Evolutionary conservation across 2,888 invertebrate genomes (phyloP).

Genomic region (Mythimna loreyi): DNA sequence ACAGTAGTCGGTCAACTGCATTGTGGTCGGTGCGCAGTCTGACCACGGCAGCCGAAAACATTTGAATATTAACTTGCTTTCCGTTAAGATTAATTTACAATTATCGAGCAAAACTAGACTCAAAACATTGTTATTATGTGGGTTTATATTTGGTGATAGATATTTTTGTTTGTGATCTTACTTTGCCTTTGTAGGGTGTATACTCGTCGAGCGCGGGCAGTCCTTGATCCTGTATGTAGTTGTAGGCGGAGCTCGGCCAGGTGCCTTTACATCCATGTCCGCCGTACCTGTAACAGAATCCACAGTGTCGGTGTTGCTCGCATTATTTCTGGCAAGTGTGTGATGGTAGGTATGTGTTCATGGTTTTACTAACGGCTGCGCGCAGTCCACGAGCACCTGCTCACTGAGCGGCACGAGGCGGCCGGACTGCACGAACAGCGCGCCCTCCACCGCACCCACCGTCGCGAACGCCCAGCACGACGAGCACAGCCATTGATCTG

Average conservation of each 20-base stretch:
- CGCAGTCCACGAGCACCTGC: constrained; percentile 85
- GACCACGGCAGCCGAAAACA: neutral
- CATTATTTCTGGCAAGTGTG: no score
- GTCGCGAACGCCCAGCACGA: constrained; percentile 88
- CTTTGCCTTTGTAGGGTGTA: constrained; percentile 75
- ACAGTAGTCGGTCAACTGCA: neutral
- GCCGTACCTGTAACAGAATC: constrained; percentile 71
- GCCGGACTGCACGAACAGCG: constrained; percentile 78
- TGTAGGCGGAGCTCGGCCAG: constrained; percentile 83
- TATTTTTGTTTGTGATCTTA: constrained; percentile 39
- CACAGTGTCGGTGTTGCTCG: neutral
- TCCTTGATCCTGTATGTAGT: constrained; percentile 78
- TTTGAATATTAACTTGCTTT: neutral
- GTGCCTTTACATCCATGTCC: constrained; percentile 80
- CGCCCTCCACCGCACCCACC: constrained; percentile 85
- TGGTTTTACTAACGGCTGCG: constrained; percentile 71
- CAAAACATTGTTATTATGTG: neutral
- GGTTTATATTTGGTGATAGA: neutral
- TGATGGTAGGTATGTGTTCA: neutral
- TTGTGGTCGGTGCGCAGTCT: neutral
- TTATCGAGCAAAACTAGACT: neutral
- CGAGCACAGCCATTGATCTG: constrained; percentile 80
- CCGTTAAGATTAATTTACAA: neutral
- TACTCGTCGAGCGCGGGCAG: constrained; percentile 78
- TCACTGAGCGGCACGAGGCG: constrained; percentile 81